Evolutionary conservation across 2,797 vertebrate genomes (phyloP).

Genomic region (Allobates femoralis): DNA sequence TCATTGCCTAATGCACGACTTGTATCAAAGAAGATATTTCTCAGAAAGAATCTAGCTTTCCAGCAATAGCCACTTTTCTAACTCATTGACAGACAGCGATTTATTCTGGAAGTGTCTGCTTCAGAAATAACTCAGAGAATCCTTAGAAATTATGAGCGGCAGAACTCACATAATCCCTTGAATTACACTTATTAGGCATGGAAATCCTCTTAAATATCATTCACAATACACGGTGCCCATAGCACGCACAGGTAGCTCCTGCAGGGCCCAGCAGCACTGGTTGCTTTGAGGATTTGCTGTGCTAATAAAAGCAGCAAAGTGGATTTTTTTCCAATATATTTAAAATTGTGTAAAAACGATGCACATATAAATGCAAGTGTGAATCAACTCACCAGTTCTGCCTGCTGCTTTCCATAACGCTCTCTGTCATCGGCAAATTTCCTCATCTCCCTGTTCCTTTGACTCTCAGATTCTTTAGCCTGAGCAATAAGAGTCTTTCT

Average conservation of each 20-base stretch:
- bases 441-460: constrained; percentile 89
- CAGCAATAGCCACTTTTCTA: not conserved
- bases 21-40: not conserved
- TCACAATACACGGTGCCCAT: not conserved
- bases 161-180: not conserved
- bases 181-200: not conserved
- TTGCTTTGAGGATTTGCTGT: not conserved
- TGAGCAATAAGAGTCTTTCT: constrained; percentile 82
- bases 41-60: not conserved
- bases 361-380: not conserved
- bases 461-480: constrained; percentile 87
- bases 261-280: not conserved
- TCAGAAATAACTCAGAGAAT: not conserved
- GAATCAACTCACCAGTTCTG: constrained; percentile 71
- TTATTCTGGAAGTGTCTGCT: not conserved
- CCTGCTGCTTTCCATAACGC: constrained; percentile 70
- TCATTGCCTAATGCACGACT: not conserved
- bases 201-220: not conserved
- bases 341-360: not conserved
- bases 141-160: too few relatives aligned
- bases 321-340: not conserved
- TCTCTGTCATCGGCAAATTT: constrained; percentile 81
- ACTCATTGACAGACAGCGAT: not conserved
- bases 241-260: not conserved
- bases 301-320: not conserved